phyloP scores from a whole-genome alignment of 2,888 invertebrate species.

The Zaprionus lineosus region DNA sequence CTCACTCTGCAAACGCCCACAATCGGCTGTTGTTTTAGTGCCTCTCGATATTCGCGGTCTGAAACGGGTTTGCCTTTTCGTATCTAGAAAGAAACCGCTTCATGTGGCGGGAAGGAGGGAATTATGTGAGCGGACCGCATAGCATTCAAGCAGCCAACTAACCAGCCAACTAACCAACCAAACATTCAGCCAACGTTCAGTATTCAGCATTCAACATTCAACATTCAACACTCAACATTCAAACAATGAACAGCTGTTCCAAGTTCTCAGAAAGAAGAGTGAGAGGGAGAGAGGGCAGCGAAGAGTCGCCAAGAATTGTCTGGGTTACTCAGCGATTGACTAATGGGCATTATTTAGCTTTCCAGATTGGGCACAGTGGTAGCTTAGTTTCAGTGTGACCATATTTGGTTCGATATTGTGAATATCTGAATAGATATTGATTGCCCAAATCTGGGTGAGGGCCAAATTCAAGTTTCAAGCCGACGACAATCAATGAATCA shows the following conservation, averaged over 20 bases:
- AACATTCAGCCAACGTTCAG: no score
- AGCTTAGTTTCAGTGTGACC: slow-evolving; percentile 35
- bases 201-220: no score
- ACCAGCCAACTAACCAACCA: neutral
- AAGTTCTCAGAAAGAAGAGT: neutral
- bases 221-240: no score
- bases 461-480: slow-evolving; percentile 21
- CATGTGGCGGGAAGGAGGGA: slow-evolving; percentile 36
- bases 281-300: neutral
- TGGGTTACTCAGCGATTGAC: slow-evolving; percentile 13
- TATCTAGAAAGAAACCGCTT: slow-evolving; percentile 43
- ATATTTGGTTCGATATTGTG: slow-evolving; percentile 45
- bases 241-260: slow-evolving; percentile 49
- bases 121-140: slow-evolving; percentile 31
- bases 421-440: slow-evolving; percentile 32
- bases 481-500: slow-evolving; percentile 12
- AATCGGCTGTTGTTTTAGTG: slow-evolving; percentile 13
- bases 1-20: neutral
- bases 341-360: slow-evolving; percentile 29
- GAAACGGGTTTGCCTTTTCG: slow-evolving; percentile 44
- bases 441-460: slow-evolving; percentile 23
- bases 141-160: slow-evolving; percentile 3
- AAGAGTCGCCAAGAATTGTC: neutral
- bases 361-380: slow-evolving; percentile 14
- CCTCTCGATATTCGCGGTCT: slow-evolving; percentile 36